Evolutionary conservation across 2,113 vertebrate genomes (phyloP).

Genomic region (Danio rerio): GRCz12tu NC_133193.1:30913501-30914000

Average conservation of each 20-base stretch:
- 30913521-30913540: constrained; percentile 55
- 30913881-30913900: constrained; percentile 66
- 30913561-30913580: constrained; percentile 57
- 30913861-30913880: constrained; percentile 81
- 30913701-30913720: constrained; percentile 62
- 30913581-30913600: not conserved
- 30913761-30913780: constrained; percentile 77
- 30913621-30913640: not conserved
- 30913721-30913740: constrained; percentile 51
- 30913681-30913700: constrained; percentile 59
- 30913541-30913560: constrained; percentile 61
- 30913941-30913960: too few species aligned
- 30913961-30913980: not conserved
- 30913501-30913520: constrained; percentile 62
- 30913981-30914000: not conserved
- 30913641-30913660: not conserved
- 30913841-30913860: constrained; percentile 69
- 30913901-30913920: constrained; percentile 56
- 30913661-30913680: constrained; percentile 15
- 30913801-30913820: constrained; percentile 81
- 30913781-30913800: constrained; percentile 78
- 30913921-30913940: constrained; percentile 61
- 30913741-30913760: constrained; percentile 50
- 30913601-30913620: not conserved
- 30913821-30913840: constrained; percentile 77